Evolutionary conservation across 2,888 invertebrate species (phyloP).

Genomic region (Melieria picta): DNA sequence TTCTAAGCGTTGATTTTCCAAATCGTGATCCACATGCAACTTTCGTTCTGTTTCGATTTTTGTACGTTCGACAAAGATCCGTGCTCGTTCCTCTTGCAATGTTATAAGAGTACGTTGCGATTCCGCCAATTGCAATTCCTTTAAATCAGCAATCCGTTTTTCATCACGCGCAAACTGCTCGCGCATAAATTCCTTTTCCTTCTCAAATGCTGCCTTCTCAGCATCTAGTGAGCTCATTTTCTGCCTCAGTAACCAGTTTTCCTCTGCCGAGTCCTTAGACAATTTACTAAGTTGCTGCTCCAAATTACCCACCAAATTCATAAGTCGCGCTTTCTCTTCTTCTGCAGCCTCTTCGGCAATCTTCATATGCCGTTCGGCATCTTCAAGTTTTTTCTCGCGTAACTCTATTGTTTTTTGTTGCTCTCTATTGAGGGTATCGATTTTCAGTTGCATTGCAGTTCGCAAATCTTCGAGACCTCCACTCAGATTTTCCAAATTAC

Average conservation of each 20-base stretch:
- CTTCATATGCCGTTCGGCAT: slow-evolving; percentile 57
- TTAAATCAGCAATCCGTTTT: slow-evolving; percentile 61
- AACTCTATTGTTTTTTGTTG: slow-evolving; percentile 55
- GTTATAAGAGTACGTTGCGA: slow-evolving; percentile 53
- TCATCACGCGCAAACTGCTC: slow-evolving; percentile 63
- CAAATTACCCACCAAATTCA: slow-evolving; percentile 62
- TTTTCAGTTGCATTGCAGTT: slow-evolving; percentile 55
- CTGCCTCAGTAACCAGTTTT: slow-evolving; percentile 64
- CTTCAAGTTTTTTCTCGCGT: slow-evolving; percentile 58
- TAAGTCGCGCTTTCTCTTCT: slow-evolving; percentile 58
- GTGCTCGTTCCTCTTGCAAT: slow-evolving; percentile 60
- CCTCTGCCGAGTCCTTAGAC: slow-evolving; percentile 61
- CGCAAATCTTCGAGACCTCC: slow-evolving; percentile 57
- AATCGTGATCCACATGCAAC: slow-evolving; percentile 48
- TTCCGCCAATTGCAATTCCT: slow-evolving; percentile 58
- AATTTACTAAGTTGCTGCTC: slow-evolving; percentile 60
- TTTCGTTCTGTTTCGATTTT: slow-evolving; percentile 59
- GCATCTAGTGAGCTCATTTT: slow-evolving; percentile 62
- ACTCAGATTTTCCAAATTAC: slow-evolving; percentile 54
- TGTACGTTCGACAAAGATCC: slow-evolving; percentile 56
- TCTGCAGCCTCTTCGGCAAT: slow-evolving; percentile 56
- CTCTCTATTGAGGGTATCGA: slow-evolving; percentile 55
- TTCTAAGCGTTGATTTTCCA: slow-evolving; percentile 56
- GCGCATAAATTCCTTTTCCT: slow-evolving; percentile 59
- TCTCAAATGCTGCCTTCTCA: slow-evolving; percentile 60